Evolutionary conservation across 2,797 vertebrate species (phyloP).

Genomic region (Acanthornis magna): DNA sequence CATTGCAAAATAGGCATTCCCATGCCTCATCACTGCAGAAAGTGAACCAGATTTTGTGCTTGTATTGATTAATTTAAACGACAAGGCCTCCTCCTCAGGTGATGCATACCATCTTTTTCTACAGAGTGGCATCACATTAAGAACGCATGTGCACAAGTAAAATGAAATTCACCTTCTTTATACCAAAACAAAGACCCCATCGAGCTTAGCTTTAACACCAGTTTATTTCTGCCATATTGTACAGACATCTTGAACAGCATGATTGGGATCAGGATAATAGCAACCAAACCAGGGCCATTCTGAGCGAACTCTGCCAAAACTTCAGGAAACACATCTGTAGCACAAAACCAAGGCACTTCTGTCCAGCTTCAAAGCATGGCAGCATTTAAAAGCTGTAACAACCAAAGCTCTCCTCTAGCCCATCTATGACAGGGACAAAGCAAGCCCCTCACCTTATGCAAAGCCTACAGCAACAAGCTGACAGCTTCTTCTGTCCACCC

Average conservation of each 20-base stretch:
- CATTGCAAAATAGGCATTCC: background rate
- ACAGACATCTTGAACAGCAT: background rate
- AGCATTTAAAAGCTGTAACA: background rate
- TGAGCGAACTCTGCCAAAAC: background rate
- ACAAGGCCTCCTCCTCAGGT: background rate
- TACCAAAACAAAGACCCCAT: background rate
- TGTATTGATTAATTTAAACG: background rate
- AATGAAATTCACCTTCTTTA: background rate
- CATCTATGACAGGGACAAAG: background rate
- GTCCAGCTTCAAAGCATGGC: background rate
- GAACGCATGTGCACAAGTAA: accelerated
- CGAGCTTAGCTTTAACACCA: background rate
- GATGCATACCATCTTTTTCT: background rate
- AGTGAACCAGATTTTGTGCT: background rate
- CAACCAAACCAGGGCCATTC: background rate
- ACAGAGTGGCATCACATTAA: background rate
- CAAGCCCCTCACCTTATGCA: background rate
- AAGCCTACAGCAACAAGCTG: background rate
- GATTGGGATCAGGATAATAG: background rate
- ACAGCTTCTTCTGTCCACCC: background rate
- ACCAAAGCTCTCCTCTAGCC: background rate
- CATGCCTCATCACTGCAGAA: background rate
- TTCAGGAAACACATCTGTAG: background rate
- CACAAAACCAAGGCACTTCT: background rate
- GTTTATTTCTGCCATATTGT: background rate